Base-by-base conservation (phyloP, 2,113 vertebrate genomes). In the Rousettus leschenaultii region DNA sequence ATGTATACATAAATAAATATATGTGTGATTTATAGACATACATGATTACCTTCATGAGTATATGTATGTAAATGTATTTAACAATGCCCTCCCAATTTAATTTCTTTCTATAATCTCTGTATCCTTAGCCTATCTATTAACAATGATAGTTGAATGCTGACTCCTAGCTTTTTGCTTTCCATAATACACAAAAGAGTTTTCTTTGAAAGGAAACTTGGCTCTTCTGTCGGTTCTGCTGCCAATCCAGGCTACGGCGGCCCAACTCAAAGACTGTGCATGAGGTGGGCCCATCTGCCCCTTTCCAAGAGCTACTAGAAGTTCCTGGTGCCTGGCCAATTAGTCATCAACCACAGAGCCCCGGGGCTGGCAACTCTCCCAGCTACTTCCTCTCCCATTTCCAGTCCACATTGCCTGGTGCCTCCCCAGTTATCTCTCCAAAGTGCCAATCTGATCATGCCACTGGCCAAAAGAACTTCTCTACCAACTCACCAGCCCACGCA, bases 131-230 rank as follows among this genome's bases (percentile, higher is more conserved):
- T 89, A 84, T 74, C 89, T 95, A 70, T 82, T 83, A 93, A 91
- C 51, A 90, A 68, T 94, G 85, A 87, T 28, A 85, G 73, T n/a
- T 24, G 15, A 96, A 91, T 74, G 88, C 94, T 94, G 91, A 96
- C 85, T 97, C 91, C 68, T 94, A 86, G 88, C 35, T 77, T 96
- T 96, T 74, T 88, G 53, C 85, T 93, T 96, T 90, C 73, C 88
- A 71, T 95, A 96, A 96, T 79, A 90, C 15, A 97, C 85, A 96
- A 77, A 96, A 91, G 94, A 92, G 95, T 96, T 98, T 97, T 98
- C 97, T 97, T 97, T 96, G 93, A 98, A 98, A 98, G 97, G 95
- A 97, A 98, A 97, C 82, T 98, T 98, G 97, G 97, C 97, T 97
- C 93, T 88, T 97, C 59, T 73, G 16, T 95, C 93, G 93, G 51